Base-by-base conservation (phyloP, 2,113 vertebrate species). In the Oriolus oriolus region DNA sequence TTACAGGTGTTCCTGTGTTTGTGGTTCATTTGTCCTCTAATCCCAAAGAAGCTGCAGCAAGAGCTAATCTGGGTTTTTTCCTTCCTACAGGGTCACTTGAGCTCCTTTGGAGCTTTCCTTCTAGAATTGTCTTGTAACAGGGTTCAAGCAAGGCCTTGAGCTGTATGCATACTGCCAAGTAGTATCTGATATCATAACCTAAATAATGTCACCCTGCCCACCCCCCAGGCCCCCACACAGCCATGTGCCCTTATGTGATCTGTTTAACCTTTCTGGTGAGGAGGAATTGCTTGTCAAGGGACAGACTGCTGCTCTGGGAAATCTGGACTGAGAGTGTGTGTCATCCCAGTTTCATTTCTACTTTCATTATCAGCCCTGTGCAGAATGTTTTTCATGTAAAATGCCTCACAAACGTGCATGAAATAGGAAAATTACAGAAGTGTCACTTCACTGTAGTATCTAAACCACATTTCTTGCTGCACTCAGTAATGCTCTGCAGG, bases 141-240 rank as follows among this genome's bases (percentile, higher is more conserved):
- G 73, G 50, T 63, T 95, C 52, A 70, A 22, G 84, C 50, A n/a
- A 83, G 26, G 39, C 65, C 60, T 20, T 87, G 65, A 90, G 22
- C 54, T 86, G 31, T 42, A 42, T 65, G 52, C 47, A 44, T 70
- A 77, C 81, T 84, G 87, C 82, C 95, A 95, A 89, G 76, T 41
- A 45, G 63, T 49, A 63, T 89, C 84, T 84, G 77, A 20, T 89
- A 80, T 37, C 80, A 49, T n/a, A 65, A 76, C 12, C 41, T 45
- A 64, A 84, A 44, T 49, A 70, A 56, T 27, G 26, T 79, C 8
- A 5, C 61, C 23, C 63, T 52, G 26, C 52, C 30, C 5, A 8
- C 22, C n/a, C 27, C n/a, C 54, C 10, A 39, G 30, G 61, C 24
- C 52, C 50, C 23, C 2, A 1, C 37, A 22, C n/a, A 69, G 71